Base-by-base conservation (phyloP, 2,888 invertebrate genomes). In the Orthosia gracilis region DNA sequence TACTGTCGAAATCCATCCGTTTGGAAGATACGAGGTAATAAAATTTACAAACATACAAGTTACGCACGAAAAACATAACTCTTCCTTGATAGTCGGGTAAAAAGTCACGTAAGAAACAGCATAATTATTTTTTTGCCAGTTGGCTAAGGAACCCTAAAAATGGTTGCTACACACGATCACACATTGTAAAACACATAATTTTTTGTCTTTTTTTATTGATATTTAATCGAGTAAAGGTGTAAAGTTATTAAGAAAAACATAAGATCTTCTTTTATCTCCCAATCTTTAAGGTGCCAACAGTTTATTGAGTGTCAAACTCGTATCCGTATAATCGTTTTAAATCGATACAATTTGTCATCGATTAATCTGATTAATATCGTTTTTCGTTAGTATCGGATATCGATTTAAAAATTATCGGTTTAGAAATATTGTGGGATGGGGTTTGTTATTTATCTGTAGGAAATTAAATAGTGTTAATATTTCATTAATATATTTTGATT, bases 261-360 rank as follows among this genome's bases (percentile, higher is more conserved):
- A 69, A 66, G 62, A 72, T 70, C 45, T 59, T 71, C 49, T 7
- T 0, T 73, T 86, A 86, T 85, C 85, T 12, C 21, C 59, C 69
- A 57, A 86, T 85, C 85, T 84, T 49, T 9, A 73, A 76, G 73
- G 83, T 78, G 82, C 63, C 21, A 79, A 77, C 83, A 76, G 61
- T 85, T 85, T 84, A 86, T 78, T 61, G 57, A 58, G 84, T 87
- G 83, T 87, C 84, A 87, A 87, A 86, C 75, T 74, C 66, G 68
- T 69, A 87, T 83, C 81, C 69, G 67, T 69, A 65, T 81, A 76
- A 86, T 88, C 84, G 78, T 78, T 78, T 78, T 71, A 68, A 76
- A 76, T 85, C 85, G 83, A 78, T 68, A 76, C 69, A 69, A 80
- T 86, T 73, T 82, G 81, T 85, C 78, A 80, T 85, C 72, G 78